Evolutionary conservation across 2,113 vertebrate genomes (phyloP), one percentile per base, ranked within the genome.

Genomic region (Scortum barcoo): DNA sequence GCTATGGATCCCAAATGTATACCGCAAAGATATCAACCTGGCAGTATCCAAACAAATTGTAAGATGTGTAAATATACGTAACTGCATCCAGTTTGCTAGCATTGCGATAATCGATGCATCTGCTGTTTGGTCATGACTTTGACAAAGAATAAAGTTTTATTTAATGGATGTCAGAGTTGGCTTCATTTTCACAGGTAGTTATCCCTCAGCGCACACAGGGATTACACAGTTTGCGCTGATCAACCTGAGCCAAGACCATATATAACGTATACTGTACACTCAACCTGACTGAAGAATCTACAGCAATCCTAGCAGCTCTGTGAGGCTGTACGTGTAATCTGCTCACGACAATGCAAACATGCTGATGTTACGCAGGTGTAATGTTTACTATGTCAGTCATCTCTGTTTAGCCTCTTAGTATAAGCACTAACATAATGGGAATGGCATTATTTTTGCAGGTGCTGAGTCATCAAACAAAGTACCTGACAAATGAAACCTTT

Each of bases 61-160:
- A 20, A 74, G 63, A 71, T 75, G 69, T 56, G 68, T 68, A 78
- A 85, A 87, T 84, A 86, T n/a, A 60, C 48, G 48, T 24, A 67
- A 65, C 24, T 13, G 48, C 54, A 54, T 57, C 40, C 26, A 50
- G 65, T 61, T 74, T 57, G 53, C 20, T 38, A n/a, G 76, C 57
- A 62, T 61, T 60, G 73, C 4, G 22, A 72, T 85, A 51, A 68
- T 82, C 3, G 0, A 76, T 44, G 50, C 84, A 90, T 83, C 84
- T 88, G 81, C 30, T 86, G 63, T 81, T 83, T 78, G 76, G 69
- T 83, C 53, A 77, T 60, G 30, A 76, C 40, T 80, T 67, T 19
- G 8, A 67, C 11, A 26, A 74, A 63, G 33, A 73, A 65, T 48
- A 11, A 70, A 62, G 54, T 80, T 84, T 65, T n/a, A 74, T 82